Evolutionary conservation across 2,797 vertebrate species (phyloP).

Genomic region (Dendrocincla tyrannina): DNA sequence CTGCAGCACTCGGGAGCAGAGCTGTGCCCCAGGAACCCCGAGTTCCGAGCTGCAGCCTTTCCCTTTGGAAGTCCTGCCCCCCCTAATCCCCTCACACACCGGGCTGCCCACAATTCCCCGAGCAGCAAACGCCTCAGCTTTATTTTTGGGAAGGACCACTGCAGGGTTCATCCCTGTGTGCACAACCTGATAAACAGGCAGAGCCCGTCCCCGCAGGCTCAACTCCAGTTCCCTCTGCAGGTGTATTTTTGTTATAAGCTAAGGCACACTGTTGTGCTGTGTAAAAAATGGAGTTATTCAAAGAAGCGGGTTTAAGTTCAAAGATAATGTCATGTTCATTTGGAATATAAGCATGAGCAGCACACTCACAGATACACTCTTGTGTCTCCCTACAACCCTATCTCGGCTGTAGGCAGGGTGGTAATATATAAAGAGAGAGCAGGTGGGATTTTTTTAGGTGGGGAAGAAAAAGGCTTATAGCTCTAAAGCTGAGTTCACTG

Average conservation of each 20-base stretch:
- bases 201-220: not conserved
- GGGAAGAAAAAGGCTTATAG: not conserved
- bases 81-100: fast-evolving
- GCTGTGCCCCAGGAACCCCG: not conserved
- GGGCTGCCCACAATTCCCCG: not conserved
- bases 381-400: not conserved
- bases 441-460: conserved; percentile 16
- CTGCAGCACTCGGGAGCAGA: not conserved
- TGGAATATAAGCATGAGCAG: conserved; percentile 25
- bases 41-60: not conserved
- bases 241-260: not conserved
- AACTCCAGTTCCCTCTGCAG: not conserved
- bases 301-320: conserved; percentile 41
- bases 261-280: not conserved
- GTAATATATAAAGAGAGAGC: conserved; percentile 6
- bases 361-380: not conserved
- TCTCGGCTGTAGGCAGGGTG: conserved; percentile 16
- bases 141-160: not conserved
- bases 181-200: not conserved
- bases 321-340: conserved; percentile 42
- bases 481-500: conserved; percentile 15
- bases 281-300: conserved; percentile 14
- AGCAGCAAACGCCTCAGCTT: not conserved
- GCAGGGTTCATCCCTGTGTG: not conserved
- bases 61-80: not conserved